phyloP scores from a whole-genome alignment of 2,113 vertebrate species.

The Salvator merianae region DNA sequence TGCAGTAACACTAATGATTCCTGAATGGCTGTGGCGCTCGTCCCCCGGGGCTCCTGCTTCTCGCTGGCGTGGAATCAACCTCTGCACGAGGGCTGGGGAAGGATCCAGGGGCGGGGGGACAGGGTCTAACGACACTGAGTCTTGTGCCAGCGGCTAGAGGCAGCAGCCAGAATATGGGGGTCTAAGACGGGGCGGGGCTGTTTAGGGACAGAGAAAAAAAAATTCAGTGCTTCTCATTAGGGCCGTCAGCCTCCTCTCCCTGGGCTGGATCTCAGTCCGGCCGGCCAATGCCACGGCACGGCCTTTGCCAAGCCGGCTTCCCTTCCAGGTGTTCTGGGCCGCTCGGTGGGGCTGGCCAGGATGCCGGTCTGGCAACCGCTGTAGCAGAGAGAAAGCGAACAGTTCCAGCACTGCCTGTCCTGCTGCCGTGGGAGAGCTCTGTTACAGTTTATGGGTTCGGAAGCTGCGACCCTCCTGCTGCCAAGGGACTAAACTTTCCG shows the following conservation, averaged over 20 bases:
- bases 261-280: too few relatives aligned
- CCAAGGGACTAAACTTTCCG: neutral
- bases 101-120: neutral
- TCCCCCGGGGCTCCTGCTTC: conserved; percentile 6
- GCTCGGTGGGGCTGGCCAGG: too few relatives aligned
- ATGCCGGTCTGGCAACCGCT: too few relatives aligned
- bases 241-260: neutral
- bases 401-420: neutral
- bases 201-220: neutral
- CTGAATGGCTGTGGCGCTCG: conserved; percentile 16
- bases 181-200: conserved; percentile 31
- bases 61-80: conserved; percentile 13
- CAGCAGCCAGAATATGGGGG: conserved; percentile 50
- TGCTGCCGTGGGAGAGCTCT: neutral
- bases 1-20: conserved; percentile 26
- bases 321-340: too few relatives aligned
- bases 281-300: neutral
- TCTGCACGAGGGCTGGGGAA: neutral
- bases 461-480: neutral
- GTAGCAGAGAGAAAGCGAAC: neutral
- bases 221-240: neutral
- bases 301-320: too few relatives aligned
- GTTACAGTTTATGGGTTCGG: neutral
- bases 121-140: neutral
- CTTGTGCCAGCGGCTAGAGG: conserved; percentile 9